Conservation (phyloP, 2,113 vertebrate species). For the Hippoglossus stenolepis region DNA sequence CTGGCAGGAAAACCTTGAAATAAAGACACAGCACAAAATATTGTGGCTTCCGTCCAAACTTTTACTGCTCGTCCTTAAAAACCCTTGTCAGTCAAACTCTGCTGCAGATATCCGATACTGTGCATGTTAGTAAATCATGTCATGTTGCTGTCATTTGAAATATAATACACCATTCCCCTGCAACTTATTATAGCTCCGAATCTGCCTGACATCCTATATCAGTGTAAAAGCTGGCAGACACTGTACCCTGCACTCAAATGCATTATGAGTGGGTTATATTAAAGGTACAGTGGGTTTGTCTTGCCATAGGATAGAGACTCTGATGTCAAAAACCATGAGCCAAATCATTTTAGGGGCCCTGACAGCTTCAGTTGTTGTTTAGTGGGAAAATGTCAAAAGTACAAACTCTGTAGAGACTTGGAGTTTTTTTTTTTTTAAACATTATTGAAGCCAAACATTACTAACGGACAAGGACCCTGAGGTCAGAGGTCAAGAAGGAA, state of each 20-base stretch:
- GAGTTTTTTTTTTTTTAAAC: background rate
- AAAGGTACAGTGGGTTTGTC: background rate
- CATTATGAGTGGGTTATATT: background rate
- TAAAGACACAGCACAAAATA: slow-evolving; percentile 26
- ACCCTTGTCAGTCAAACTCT: background rate
- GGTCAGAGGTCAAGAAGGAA: background rate
- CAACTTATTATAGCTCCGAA: slow-evolving; percentile 1
- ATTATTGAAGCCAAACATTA: background rate
- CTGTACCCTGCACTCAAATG: too few relatives aligned
- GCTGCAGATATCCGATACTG: background rate
- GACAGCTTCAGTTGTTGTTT: background rate
- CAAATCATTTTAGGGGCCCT: background rate
- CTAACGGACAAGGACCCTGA: background rate
- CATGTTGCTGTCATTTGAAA: slow-evolving; percentile 10
- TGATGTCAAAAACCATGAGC: slow-evolving; percentile 7
- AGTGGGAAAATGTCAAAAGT: background rate
- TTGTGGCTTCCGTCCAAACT: background rate
- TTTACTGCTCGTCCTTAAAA: slow-evolving; percentile 1
- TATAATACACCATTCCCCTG: background rate
- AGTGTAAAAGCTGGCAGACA: background rate
- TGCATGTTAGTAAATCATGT: slow-evolving; percentile 1
- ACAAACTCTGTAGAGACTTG: background rate
- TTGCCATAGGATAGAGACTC: background rate
- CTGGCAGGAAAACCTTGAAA: background rate
- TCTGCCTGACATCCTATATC: background rate